Conservation (phyloP, 2,113 vertebrate species). For the Burhinus bistriatus region DNA sequence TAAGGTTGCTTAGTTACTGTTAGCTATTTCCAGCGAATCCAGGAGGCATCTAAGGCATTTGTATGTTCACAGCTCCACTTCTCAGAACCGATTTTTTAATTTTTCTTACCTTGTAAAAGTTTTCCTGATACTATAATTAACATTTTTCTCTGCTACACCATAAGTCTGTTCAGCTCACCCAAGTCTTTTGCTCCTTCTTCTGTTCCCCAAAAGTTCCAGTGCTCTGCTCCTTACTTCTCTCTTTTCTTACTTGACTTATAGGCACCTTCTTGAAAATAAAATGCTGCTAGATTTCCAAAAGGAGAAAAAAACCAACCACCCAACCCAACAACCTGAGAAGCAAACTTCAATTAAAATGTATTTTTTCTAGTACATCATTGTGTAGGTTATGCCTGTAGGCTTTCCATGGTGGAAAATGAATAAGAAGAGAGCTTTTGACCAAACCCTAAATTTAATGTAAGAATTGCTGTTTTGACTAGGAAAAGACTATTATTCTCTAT, state of each 20-base stretch:
- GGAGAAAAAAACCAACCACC: not conserved
- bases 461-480: not conserved
- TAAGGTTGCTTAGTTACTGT: not conserved
- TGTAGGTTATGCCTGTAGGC: not conserved
- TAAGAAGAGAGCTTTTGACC: not conserved
- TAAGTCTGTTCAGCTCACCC: not conserved
- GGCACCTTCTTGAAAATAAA: not conserved
- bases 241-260: not conserved
- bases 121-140: not conserved
- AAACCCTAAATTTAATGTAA: not conserved
- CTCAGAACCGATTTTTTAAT: fast-evolving
- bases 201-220: not conserved
- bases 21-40: not conserved
- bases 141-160: not conserved
- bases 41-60: not conserved
- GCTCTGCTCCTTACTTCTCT: not conserved
- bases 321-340: not conserved
- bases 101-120: not conserved
- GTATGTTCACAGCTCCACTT: not conserved
- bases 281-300: not conserved
- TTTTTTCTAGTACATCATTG: not conserved
- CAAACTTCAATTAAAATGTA: not conserved
- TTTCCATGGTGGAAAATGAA: not conserved
- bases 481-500: not conserved
- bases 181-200: not conserved